Evolutionary conservation across 1,140 invertebrate genomes (phyloP), one percentile per base, ranked within the genome.

Genomic region (Ptiloglossa arizonensis): DNA sequence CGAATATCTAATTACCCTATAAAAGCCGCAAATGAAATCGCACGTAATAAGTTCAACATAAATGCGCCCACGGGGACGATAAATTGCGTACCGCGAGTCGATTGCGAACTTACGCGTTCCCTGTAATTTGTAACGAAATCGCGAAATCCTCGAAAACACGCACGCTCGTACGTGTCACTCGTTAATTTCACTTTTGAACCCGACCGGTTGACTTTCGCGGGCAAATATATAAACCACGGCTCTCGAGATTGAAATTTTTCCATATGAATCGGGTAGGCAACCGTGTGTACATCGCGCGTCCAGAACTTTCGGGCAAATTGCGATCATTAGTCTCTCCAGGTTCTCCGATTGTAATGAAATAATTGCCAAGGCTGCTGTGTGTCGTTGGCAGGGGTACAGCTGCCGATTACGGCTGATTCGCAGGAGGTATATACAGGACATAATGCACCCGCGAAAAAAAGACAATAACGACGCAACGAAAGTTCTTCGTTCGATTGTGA

Each of bases 291-390:
- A 57, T 15, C 57, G 3, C 67, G 38, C 63, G 5, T 68, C 48
- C 64, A 69, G 75, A 71, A 60, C 52, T 77, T 59, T 62, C 80
- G 52, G 56, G 52, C 80, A 83, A 83, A 83, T 83, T 82, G 66
- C 81, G 62, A 77, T 82, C 80, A 79, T 83, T 72, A 83, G 81
- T 78, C 74, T 82, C n/a, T 32, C 44, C 27, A 24, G n/a, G 52
- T 59, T 46, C 52, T 78, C 35, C 54, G 80, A 83, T 79, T 78
- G 68, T 83, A 83, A 83, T 83, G 81, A 83, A 83, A 83, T 83
- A 82, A 83, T 83, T 83, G 81, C 64, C n/a, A 6, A 44, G 59
- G 29, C 63, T 57, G 63, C 66, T 24, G n/a, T 24, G 46, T 63
- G 22, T 29, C 72, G n/a, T n/a, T n/a, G n/a, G n/a, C n/a, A 13